Evolutionary conservation across 2,888 invertebrate species (phyloP), one percentile per base, ranked within the genome.

Genomic region (Branchipolynoe longqiensis): DNA sequence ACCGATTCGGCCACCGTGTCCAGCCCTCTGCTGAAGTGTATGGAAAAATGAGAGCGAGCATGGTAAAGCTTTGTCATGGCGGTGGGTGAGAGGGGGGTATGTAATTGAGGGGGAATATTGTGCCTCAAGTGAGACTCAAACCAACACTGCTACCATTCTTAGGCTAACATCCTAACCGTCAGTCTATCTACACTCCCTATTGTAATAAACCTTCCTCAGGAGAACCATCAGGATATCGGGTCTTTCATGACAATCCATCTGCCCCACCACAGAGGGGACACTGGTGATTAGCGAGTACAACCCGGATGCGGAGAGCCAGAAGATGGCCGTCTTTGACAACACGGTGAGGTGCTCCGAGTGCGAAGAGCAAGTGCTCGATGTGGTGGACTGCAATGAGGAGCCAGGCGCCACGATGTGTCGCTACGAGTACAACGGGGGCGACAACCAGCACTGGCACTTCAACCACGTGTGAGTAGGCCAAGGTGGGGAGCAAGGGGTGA

Each of bases 381-480:
- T 85, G 3, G 58, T 33, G 14, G 69, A 82, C 31, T 25, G 59
- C 28, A 64, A 82, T 64, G 3, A 31, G 4, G 85, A 85, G 12
- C 56, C 69, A 14, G 85, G 82, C 14, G 85, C 85, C 41, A 48
- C 33, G 2, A 18, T 85, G 56, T 59, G 82, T 48, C 2, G 54
- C 8, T 85, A 48, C 22, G 82, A 82, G 28, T 82, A 62, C 85
- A 59, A 85, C 36, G 85, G 48, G n/a, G 85, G 85, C 0, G 62
- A 62, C 48, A 85, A 85, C 54, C 85, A 85, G 69, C 85, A 62
- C 64, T 85, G 85, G 85, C 12, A 8, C 33, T 84, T 69, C 54
- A 28, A 41, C 2, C 62, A 84, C 56, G 40, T 62, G 84, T 84
- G 40, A 84, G 84, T 83, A 56, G 22, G 14, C 22, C 62, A 62